Conservation (phyloP, 2,888 invertebrate genomes). For the Tipula lateralis region DNA sequence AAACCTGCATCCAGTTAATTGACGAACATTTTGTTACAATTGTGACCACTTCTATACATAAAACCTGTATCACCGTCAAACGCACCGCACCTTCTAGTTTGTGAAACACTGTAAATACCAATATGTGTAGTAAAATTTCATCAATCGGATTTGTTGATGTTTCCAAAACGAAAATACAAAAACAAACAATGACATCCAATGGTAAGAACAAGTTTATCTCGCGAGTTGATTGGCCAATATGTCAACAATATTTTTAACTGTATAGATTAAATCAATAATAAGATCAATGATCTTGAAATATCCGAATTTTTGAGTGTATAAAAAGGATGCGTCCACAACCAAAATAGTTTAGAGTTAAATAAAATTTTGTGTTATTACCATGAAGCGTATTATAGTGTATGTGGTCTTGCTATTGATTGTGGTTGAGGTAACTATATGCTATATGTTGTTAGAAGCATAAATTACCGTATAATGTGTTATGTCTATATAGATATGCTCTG, state of each 20-base stretch:
- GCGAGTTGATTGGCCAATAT: background rate
- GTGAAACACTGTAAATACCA: too few species aligned
- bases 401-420: background rate
- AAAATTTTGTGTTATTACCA: background rate
- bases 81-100: too few species aligned
- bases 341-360: background rate
- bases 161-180: too few species aligned
- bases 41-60: too few species aligned
- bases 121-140: too few species aligned
- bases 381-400: background rate
- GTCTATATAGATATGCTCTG: background rate
- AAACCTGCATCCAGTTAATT: too few species aligned
- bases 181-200: background rate
- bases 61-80: too few species aligned
- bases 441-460: background rate
- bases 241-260: background rate
- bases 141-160: too few species aligned
- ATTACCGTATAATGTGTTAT: background rate
- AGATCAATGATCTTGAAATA: background rate
- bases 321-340: background rate
- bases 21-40: too few species aligned
- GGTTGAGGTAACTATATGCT: background rate
- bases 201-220: background rate
- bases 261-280: background rate
- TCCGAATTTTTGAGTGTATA: background rate